These are phyloP conservation scores for Calameuta pallipes DNA, from an alignment of 2,888 invertebrate genomes.

Conservation along the genomic window DNA sequence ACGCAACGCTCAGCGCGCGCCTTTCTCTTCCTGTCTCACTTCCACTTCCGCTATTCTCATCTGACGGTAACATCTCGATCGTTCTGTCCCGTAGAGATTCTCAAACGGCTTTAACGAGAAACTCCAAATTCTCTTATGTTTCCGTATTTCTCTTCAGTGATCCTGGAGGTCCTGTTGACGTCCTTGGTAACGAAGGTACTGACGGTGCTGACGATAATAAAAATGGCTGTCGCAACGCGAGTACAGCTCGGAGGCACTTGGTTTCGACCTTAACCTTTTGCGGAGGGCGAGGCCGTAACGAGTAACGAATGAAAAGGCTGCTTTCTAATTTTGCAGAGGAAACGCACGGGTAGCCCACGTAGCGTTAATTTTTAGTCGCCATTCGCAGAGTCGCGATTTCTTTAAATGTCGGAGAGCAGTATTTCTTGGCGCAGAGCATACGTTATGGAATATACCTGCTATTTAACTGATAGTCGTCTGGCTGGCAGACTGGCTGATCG, in stretches of 20 bases:
- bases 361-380: neutral
- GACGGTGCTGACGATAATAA: neutral
- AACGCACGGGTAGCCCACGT: neutral
- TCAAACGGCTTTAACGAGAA: neutral
- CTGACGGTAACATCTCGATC: neutral
- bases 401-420: neutral
- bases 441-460: neutral
- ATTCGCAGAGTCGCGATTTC: neutral
- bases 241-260: neutral
- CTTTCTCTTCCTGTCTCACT: neutral
- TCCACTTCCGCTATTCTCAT: neutral
- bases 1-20: neutral
- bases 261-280: slow-evolving; percentile 19
- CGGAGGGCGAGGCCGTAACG: slow-evolving; percentile 17
- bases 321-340: slow-evolving; percentile 36
- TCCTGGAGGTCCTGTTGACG: too few species aligned
- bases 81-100: neutral
- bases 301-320: slow-evolving; percentile 12
- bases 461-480: neutral
- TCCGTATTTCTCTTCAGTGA: neutral
- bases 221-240: neutral
- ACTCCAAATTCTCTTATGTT: neutral
- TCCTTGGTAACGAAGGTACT: neutral
- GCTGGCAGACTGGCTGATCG: neutral
- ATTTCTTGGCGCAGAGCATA: neutral